phyloP scores from a whole-genome alignment of 2,797 vertebrate genomes.

The Rhinogobio ventralis region DNA sequence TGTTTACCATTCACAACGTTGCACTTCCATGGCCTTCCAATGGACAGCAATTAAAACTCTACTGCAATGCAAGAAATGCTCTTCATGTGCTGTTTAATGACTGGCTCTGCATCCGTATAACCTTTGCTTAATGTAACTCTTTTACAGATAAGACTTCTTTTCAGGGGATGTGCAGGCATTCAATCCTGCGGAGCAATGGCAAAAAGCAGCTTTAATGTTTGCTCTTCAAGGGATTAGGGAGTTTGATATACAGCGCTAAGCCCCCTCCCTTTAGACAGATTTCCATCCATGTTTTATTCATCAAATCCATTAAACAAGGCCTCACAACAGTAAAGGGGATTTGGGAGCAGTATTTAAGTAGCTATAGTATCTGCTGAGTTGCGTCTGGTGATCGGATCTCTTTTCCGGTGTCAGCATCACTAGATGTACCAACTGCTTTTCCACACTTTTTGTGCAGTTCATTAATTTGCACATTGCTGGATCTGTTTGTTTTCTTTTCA shows the following conservation, averaged over 20 bases:
- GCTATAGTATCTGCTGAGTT: constrained; percentile 30
- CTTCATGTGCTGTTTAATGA: neutral
- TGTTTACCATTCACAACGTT: constrained; percentile 13
- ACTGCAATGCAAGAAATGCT: constrained; percentile 2
- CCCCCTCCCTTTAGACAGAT: constrained; percentile 23
- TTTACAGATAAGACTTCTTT: constrained; percentile 37
- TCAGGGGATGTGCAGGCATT: constrained; percentile 24
- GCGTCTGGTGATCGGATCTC: constrained; percentile 21
- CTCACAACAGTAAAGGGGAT: constrained; percentile 29
- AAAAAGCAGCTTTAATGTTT: constrained; percentile 57
- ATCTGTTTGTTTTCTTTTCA: constrained; percentile 42
- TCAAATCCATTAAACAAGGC: constrained; percentile 49
- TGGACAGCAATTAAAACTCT: constrained; percentile 42
- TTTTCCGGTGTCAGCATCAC: constrained; percentile 37
- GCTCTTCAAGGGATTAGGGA: constrained; percentile 58
- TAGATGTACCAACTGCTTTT: constrained; percentile 17
- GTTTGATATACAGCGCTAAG: constrained; percentile 42
- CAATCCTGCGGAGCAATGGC: neutral
- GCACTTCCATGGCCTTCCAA: neutral
- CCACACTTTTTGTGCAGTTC: constrained; percentile 14
- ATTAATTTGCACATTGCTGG: constrained; percentile 30
- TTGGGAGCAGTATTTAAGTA: constrained; percentile 28
- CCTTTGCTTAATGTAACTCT: constrained; percentile 31
- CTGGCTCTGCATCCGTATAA: constrained; percentile 1
- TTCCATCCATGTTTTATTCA: constrained; percentile 58